Conservation (phyloP, 2,888 invertebrate genomes). For the Diabrotica balteata region DNA sequence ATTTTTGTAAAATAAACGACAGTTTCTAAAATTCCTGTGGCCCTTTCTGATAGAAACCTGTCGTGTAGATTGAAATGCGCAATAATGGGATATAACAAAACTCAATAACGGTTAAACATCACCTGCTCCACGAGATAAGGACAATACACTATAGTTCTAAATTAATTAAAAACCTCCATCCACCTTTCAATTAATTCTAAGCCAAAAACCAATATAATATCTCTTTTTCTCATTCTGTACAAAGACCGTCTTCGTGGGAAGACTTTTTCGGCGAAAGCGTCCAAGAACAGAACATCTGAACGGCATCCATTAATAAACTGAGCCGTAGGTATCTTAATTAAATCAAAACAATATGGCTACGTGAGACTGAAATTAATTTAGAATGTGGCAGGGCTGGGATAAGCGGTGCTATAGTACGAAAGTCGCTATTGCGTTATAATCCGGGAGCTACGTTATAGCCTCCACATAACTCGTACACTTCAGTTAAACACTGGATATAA, state of each 20-base stretch:
- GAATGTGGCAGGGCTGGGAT: slow-evolving; percentile 35
- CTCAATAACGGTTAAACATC: too few species aligned
- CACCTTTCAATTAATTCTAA: slow-evolving; percentile 11
- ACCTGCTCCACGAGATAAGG: background rate
- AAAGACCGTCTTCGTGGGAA: background rate
- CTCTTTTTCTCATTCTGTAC: background rate
- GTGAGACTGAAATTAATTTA: slow-evolving; percentile 58
- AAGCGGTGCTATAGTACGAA: slow-evolving; percentile 11
- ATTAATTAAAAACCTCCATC: slow-evolving; percentile 5
- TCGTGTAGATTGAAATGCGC: too few species aligned
- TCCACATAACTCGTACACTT: background rate
- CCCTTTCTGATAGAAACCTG: too few species aligned
- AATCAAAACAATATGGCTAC: slow-evolving; percentile 59
- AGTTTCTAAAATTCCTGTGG: too few species aligned
- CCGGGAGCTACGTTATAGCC: slow-evolving; percentile 5
- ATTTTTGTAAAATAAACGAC: too few species aligned
- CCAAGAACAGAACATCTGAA: slow-evolving; percentile 32
- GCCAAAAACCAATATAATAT: slow-evolving; percentile 7
- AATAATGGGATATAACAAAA: too few species aligned
- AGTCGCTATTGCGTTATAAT: slow-evolving; percentile 2
- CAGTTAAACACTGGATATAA: too few species aligned
- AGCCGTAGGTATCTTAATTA: slow-evolving; percentile 58
- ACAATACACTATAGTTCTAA: slow-evolving; percentile 5
- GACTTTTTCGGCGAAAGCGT: slow-evolving; percentile 17
- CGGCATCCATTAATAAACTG: slow-evolving; percentile 52